Evolutionary conservation across 2,888 invertebrate species (phyloP), one percentile per base, ranked within the genome.

Genomic region (Listrodromus nycthemerus): DNA sequence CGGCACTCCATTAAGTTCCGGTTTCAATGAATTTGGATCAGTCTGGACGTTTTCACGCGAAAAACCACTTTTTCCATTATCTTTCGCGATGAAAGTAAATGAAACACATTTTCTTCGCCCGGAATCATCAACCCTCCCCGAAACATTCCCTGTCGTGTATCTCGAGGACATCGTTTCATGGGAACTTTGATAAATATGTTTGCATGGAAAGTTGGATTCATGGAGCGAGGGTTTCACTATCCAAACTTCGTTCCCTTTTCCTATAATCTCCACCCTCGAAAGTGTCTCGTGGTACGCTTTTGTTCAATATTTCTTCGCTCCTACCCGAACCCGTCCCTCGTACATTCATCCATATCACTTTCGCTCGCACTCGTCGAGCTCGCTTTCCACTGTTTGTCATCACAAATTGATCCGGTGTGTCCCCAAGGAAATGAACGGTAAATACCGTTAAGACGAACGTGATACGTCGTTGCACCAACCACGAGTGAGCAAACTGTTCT

Each of bases 361-460:
- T 85, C 73, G 16, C 86, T 73, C 41, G 58, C 83, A 80, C 75
- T 80, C 83, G 84, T 75, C 80, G 70, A 66, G 70, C 74, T 21
- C 48, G 69, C 61, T 78, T 48, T 69, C 61, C 63, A 52, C 81
- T 84, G 84, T 84, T 84, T 84, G 84, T 84, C 84, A 82, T 84
- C 82, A 67, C 75, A 82, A 84, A 84, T 84, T 84, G 82, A 84
- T 84, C 79, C 75, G 78, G 74, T 69, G 70, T 55, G 79, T 79
- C 75, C 84, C 79, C 55, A 71, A 71, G 82, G 79, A 79, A 75
- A 84, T 82, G 84, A 79, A 84, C 81, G 81, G 84, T 84, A 84
- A 84, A 84, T 84, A 84, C 75, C 81, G 78, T 78, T 81, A 73
- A 81, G 66, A 78, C 30, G 84, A 75, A 81, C 81, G 58, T 65